These are phyloP conservation scores for Eupithecia abbreviata DNA, from an alignment of 2,888 invertebrate genomes.

Conservation along the genomic window DNA sequence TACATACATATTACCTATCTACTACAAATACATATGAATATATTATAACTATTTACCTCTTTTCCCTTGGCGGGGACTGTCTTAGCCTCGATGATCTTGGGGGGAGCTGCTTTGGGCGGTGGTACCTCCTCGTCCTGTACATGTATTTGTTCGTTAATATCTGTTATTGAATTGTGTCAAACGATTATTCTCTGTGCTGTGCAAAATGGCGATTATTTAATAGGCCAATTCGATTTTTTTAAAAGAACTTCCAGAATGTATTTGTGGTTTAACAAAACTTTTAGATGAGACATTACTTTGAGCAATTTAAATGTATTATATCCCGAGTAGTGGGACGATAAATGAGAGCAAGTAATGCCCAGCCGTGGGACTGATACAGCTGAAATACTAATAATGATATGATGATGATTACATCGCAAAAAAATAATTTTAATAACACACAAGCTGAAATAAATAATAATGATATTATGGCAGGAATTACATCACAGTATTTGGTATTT, in stretches of 20 bases:
- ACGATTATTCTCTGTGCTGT: conserved; percentile 12
- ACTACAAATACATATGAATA: too few relatives aligned
- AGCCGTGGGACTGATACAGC: background rate
- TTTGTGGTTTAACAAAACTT: background rate
- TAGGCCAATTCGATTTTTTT: background rate
- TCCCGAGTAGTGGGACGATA: background rate
- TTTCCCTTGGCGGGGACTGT: conserved; percentile 20
- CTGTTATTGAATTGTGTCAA: background rate
- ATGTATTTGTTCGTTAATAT: background rate
- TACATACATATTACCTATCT: too few relatives aligned
- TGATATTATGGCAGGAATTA: too few relatives aligned
- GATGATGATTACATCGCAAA: background rate
- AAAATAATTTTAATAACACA: background rate
- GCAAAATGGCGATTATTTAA: background rate
- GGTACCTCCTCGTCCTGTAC: conserved; percentile 52
- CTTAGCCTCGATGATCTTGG: conserved; percentile 32
- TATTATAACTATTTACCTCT: conserved; percentile 23
- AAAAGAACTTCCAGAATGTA: background rate
- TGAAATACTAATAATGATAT: background rate
- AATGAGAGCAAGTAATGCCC: background rate
- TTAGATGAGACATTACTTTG: background rate
- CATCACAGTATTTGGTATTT: too few relatives aligned
- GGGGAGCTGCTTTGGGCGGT: conserved; percentile 35
- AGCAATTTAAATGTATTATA: background rate
- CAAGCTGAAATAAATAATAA: too few relatives aligned